Evolutionary conservation across 92 coral and sea anemone species (phyloP).

Genomic region (Zoanthus sansibaricus): DNA sequence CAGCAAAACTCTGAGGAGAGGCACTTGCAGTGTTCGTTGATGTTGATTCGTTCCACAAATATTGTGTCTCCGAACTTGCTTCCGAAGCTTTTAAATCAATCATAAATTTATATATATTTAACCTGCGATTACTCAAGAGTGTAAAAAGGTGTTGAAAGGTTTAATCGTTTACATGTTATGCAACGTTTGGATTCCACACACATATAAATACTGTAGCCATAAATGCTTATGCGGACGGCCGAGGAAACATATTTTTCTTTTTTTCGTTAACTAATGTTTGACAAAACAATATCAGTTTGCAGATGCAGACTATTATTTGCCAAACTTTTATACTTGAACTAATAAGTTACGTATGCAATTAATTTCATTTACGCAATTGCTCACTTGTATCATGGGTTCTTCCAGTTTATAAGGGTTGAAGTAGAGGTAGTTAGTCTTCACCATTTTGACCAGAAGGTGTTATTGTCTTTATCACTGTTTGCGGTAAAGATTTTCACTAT

Average conservation of each 20-base stretch:
- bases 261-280: too few species aligned
- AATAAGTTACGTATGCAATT: too few species aligned
- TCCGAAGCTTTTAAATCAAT: too few species aligned
- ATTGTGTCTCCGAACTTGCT: too few species aligned
- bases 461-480: conserved; percentile 58
- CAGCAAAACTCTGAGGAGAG: not conserved
- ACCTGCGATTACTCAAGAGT: not conserved
- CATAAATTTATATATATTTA: not conserved
- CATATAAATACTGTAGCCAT: not conserved
- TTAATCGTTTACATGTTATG: not conserved
- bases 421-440: conserved; percentile 45
- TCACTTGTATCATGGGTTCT: not conserved
- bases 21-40: not conserved
- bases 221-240: not conserved
- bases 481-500: conserved; percentile 28
- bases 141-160: not conserved
- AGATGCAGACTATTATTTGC: too few species aligned
- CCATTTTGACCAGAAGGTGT: conserved; percentile 67
- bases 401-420: conserved; percentile 58
- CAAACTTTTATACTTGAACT: too few species aligned
- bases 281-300: too few species aligned
- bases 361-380: too few species aligned
- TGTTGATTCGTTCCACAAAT: too few species aligned
- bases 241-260: not conserved
- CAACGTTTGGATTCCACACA: not conserved